Evolutionary conservation across 2,113 vertebrate genomes (phyloP).

Genomic region (Ceyx melanurus): DNA sequence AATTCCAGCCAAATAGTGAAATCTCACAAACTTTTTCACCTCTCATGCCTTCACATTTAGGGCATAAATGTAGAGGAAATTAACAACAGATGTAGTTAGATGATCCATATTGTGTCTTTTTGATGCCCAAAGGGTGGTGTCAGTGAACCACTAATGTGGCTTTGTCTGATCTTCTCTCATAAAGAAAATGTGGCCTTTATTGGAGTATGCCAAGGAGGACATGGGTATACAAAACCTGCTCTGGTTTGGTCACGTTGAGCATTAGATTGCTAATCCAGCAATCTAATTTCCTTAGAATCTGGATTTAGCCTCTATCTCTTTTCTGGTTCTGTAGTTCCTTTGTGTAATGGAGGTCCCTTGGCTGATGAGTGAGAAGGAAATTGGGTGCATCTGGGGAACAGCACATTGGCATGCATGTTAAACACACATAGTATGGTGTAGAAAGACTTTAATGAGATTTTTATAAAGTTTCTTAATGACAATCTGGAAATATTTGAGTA

Average conservation of each 20-base stretch:
- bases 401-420: accelerated
- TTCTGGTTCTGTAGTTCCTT: not conserved
- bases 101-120: not conserved
- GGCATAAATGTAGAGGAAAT: not conserved
- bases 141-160: not conserved
- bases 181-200: not conserved
- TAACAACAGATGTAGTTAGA: not conserved
- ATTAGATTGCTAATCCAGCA: not conserved
- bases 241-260: not conserved
- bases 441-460: not conserved
- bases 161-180: not conserved
- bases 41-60: not conserved
- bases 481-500: not conserved
- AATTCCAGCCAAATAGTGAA: not conserved
- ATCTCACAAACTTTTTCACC: not conserved
- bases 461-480: not conserved
- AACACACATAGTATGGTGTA: accelerated
- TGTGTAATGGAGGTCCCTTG: not conserved
- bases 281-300: not conserved
- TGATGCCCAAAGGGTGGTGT: not conserved
- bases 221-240: accelerated
- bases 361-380: not conserved
- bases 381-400: not conserved
- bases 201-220: not conserved
- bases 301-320: not conserved